Evolutionary conservation across 2,797 vertebrate species (phyloP).

Genomic region (Huso huso): DNA sequence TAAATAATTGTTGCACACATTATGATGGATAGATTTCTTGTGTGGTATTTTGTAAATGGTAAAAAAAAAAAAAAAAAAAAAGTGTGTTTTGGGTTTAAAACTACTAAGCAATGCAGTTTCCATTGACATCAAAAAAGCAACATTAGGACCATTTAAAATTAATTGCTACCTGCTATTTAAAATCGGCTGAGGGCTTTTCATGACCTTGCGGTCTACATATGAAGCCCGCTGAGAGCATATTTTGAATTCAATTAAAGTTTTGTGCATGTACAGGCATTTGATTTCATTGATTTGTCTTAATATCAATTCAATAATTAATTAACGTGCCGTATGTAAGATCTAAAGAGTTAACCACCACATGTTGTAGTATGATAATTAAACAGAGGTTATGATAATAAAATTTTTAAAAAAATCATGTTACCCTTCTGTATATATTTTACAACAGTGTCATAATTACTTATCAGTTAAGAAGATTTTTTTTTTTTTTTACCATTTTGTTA

Average conservation of each 20-base stretch:
- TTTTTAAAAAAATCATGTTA: background rate
- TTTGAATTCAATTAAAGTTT: slow-evolving; percentile 9
- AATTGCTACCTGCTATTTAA: too few species aligned
- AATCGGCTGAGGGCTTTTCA: background rate
- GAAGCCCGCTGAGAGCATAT: background rate
- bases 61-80: too few species aligned
- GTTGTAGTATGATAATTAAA: background rate
- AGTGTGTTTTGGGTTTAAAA: too few species aligned
- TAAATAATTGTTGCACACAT: too few species aligned
- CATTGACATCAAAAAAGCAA: too few species aligned
- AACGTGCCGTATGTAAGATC: slow-evolving; percentile 9
- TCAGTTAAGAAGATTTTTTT: background rate
- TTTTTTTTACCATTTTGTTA: background rate
- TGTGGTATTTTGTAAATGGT: too few species aligned
- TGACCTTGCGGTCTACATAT: too few species aligned
- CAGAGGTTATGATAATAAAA: background rate
- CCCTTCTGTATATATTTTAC: too few species aligned
- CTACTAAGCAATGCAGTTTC: too few species aligned
- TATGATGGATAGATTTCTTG: too few species aligned
- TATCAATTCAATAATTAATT: slow-evolving; percentile 51
- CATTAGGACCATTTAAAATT: too few species aligned
- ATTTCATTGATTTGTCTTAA: slow-evolving; percentile 47
- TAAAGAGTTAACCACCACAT: background rate
- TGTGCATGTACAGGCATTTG: slow-evolving; percentile 14
- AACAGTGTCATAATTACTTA: background rate